Percentiles rank a stretch among this genome's conserved stretches.
phyloP scores from a whole-genome alignment of 2,113 vertebrate species.

The Sclerurus mexicanus region DNA sequence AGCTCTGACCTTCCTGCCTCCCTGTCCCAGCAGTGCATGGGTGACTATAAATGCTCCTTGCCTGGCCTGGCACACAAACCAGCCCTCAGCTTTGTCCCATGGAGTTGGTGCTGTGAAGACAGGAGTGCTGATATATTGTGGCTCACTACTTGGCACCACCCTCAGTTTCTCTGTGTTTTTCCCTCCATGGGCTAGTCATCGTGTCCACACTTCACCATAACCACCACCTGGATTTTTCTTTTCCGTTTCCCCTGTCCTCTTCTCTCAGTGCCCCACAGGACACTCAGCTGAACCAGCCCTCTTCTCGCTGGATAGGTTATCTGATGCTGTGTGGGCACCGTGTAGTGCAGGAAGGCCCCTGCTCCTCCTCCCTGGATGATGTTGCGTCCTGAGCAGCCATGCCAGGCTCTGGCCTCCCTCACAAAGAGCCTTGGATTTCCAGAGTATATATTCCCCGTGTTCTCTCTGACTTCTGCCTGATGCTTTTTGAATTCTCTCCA shows the following conservation, averaged over 20 bases:
- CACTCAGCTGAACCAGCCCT: background rate
- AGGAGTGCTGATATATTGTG: background rate
- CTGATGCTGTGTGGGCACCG: background rate
- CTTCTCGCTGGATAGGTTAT: background rate
- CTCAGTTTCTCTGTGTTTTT: background rate
- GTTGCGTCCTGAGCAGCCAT: background rate
- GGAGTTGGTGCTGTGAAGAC: background rate
- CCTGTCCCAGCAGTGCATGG: accelerated
- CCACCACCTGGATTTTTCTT: background rate
- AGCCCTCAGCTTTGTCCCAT: background rate
- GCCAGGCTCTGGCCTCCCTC: background rate
- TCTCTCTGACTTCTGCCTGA: background rate
- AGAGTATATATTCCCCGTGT: background rate
- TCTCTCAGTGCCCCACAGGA: background rate
- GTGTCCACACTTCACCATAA: background rate
- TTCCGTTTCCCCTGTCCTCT: background rate
- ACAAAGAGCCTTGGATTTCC: accelerated
- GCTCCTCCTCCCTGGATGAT: background rate
- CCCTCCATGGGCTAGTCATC: accelerated
- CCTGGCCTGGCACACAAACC: background rate
- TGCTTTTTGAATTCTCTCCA: background rate
- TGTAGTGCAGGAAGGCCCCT: accelerated
- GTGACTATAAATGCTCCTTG: background rate
- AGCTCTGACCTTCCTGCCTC: background rate
- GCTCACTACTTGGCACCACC: background rate